Evolutionary conservation across 2,888 invertebrate species (phyloP).

Genomic region (Orchesella flavescens): DNA sequence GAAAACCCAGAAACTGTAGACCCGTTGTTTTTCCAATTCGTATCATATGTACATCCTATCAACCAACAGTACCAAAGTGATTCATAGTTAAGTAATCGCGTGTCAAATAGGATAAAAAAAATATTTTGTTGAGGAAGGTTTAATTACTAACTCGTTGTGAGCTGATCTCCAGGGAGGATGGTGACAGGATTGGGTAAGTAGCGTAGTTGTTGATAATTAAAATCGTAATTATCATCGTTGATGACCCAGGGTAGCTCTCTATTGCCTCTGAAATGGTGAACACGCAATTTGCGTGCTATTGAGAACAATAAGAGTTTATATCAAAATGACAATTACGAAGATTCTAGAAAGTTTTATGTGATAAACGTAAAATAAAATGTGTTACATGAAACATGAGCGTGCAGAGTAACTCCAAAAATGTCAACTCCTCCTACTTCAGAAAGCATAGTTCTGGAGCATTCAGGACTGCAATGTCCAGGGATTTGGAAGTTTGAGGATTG

Average conservation of each 20-base stretch:
- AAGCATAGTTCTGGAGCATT: not conserved
- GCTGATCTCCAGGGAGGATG: conserved; percentile 37
- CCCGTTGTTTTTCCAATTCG: not conserved
- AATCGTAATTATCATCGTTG: conserved; percentile 10
- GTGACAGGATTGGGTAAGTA: not conserved
- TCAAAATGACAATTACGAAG: too few species aligned
- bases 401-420: conserved; percentile 14
- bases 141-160: conserved; percentile 27
- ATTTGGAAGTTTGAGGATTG: not conserved
- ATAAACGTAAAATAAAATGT: too few species aligned
- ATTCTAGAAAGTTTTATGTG: too few species aligned
- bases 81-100: too few species aligned
- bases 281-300: conserved; percentile 23
- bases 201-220: conserved; percentile 28
- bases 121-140: too few species aligned
- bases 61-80: not conserved
- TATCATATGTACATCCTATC: not conserved
- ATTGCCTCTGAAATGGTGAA: conserved; percentile 18
- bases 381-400: not conserved
- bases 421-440: conserved; percentile 20
- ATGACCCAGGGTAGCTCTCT: conserved; percentile 20
- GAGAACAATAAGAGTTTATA: too few species aligned
- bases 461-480: conserved; percentile 2
- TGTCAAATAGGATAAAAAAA: too few species aligned
- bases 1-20: conserved; percentile 1